Evolutionary conservation across 2,113 vertebrate genomes (phyloP).

Genomic region (Eudyptes chrysolophus): DNA sequence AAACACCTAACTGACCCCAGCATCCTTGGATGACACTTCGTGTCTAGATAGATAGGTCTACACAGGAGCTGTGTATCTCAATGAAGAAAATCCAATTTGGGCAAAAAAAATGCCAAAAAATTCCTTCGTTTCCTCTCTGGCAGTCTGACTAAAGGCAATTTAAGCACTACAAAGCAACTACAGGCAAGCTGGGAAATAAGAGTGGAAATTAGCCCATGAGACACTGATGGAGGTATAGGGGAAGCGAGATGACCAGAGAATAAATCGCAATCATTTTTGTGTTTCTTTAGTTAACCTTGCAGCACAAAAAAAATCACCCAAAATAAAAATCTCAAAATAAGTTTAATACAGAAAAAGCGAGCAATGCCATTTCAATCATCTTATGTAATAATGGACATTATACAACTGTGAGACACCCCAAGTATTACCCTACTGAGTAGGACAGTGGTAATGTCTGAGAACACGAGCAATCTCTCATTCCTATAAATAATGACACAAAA

Average conservation of each 20-base stretch:
- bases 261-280: accelerated
- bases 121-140: neutral
- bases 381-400: accelerated
- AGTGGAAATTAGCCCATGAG: neutral
- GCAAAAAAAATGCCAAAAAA: neutral
- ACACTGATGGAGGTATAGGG: neutral
- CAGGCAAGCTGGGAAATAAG: neutral
- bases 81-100: accelerated
- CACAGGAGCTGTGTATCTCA: neutral
- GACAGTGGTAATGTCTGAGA: neutral
- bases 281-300: neutral
- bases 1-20: neutral
- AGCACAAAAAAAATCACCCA: neutral
- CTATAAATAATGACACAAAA: neutral
- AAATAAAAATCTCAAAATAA: neutral
- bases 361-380: neutral
- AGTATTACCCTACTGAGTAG: neutral
- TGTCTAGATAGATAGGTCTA: neutral
- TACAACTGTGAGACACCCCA: neutral
- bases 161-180: neutral
- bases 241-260: neutral
- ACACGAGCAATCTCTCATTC: neutral
- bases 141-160: neutral
- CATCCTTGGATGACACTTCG: accelerated
- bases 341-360: neutral